These are phyloP conservation scores for Triplophysa siluroides DNA, from an alignment of 2,113 vertebrate species.

Conservation along the genomic window DNA sequence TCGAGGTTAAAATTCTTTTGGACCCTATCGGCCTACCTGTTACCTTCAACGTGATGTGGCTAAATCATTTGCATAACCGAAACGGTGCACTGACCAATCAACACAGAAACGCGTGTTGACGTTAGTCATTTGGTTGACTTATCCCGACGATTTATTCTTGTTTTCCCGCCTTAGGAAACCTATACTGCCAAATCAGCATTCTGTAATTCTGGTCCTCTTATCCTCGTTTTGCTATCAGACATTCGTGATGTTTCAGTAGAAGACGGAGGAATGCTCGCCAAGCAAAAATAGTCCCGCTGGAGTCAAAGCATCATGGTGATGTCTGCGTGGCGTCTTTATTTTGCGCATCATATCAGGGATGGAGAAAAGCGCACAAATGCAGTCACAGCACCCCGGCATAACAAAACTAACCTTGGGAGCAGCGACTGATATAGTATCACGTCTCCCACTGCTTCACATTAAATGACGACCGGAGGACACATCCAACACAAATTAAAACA, in stretches of 20 bases:
- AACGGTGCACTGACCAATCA: no score
- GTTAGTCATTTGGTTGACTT: no score
- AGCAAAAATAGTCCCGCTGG: conserved; percentile 64
- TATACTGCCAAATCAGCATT: neutral
- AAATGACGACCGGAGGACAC: neutral
- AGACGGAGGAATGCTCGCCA: conserved; percentile 51
- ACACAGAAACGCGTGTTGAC: no score
- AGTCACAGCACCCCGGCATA: conserved; percentile 45
- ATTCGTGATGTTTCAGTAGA: conserved; percentile 50
- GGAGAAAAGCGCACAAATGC: conserved; percentile 6
- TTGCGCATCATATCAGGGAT: conserved; percentile 69
- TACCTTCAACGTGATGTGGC: no score
- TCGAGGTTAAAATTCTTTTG: no score
- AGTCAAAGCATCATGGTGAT: conserved; percentile 74
- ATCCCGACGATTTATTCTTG: no score
- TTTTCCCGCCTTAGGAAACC: neutral
- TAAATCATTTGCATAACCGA: no score
- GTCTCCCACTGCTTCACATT: conserved; percentile 16
- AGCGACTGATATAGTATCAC: conserved; percentile 29
- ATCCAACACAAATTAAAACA: neutral
- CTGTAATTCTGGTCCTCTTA: neutral
- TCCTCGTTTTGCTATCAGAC: conserved; percentile 17
- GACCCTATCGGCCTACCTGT: no score
- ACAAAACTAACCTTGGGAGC: conserved; percentile 52
- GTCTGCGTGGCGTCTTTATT: conserved; percentile 68